Percentiles rank a stretch among this genome's conserved stretches.
These are phyloP conservation scores for Calyptomena viridis DNA, from an alignment of 2,113 vertebrate species.

Conservation along the genomic window DNA sequence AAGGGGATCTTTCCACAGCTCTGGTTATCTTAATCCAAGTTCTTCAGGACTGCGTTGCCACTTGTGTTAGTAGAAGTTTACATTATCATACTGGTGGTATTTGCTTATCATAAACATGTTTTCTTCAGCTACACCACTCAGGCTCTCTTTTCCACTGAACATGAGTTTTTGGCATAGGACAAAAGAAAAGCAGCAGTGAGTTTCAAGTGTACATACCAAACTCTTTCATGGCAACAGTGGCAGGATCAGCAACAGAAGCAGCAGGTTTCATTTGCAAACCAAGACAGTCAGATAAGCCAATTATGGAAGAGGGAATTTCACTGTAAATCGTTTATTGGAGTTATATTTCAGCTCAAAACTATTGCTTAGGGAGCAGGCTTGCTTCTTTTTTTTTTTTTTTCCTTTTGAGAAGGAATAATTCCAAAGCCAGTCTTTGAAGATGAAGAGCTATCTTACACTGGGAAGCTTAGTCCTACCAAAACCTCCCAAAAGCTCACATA, in stretches of 20 bases:
- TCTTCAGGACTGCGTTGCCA: neutral
- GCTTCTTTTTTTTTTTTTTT: neutral
- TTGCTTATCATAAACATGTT: neutral
- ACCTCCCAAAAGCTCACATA: neutral
- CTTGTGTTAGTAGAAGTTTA: neutral
- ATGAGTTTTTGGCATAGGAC: slow-evolving; percentile 9
- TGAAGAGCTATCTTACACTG: neutral
- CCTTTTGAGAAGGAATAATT: neutral
- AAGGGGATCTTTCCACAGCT: neutral
- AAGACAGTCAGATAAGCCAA: neutral
- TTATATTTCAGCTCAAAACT: neutral
- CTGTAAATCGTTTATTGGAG: neutral
- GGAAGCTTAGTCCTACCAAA: neutral
- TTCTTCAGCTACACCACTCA: neutral
- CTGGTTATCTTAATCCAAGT: neutral
- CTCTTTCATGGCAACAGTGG: neutral
- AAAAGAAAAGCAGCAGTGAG: slow-evolving; percentile 22
- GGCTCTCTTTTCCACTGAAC: neutral
- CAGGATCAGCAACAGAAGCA: slow-evolving; percentile 37
- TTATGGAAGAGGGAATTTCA: neutral
- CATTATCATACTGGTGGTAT: neutral
- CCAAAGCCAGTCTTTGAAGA: neutral
- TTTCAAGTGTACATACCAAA: neutral
- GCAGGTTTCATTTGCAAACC: slow-evolving; percentile 25
- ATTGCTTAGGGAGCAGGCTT: neutral